These are phyloP conservation scores for Macrophya annulata DNA, from an alignment of 2,888 invertebrate genomes.

Conservation along the genomic window DNA sequence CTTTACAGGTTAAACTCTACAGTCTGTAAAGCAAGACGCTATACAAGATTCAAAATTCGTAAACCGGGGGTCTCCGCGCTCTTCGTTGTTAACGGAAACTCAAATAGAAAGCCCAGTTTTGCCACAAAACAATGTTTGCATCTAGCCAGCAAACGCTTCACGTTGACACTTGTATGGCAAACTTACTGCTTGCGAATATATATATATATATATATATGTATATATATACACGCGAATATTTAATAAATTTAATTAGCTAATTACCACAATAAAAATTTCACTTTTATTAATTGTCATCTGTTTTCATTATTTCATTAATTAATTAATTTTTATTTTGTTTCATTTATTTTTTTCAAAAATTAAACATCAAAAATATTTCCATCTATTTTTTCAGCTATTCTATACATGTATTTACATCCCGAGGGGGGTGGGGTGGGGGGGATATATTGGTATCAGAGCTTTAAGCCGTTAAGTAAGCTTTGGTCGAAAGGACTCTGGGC, in stretches of 20 bases:
- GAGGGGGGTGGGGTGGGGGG: no score
- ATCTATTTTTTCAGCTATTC: background rate
- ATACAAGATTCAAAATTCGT: conserved; percentile 12
- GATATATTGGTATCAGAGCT: conserved; percentile 38
- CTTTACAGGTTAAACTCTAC: conserved; percentile 11
- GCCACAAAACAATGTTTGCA: conserved; percentile 30
- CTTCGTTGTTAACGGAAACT: conserved; percentile 37
- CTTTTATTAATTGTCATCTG: no score
- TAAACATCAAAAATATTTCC: background rate
- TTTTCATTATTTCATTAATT: no score
- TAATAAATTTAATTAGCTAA: background rate
- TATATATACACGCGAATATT: background rate
- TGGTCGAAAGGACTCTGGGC: conserved; percentile 22
- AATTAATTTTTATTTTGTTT: background rate
- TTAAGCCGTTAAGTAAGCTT: conserved; percentile 46
- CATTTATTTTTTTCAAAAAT: background rate
- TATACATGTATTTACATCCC: background rate
- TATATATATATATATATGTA: no score
- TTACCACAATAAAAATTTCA: background rate
- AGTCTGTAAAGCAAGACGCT: background rate
- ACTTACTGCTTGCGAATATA: background rate
- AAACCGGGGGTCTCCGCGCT: background rate
- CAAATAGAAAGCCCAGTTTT: conserved; percentile 29
- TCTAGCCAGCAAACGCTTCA: background rate
- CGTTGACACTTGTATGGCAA: background rate